Evolutionary conservation across 2,797 vertebrate genomes (phyloP).

Genomic region (Smutsia gigantea): DNA sequence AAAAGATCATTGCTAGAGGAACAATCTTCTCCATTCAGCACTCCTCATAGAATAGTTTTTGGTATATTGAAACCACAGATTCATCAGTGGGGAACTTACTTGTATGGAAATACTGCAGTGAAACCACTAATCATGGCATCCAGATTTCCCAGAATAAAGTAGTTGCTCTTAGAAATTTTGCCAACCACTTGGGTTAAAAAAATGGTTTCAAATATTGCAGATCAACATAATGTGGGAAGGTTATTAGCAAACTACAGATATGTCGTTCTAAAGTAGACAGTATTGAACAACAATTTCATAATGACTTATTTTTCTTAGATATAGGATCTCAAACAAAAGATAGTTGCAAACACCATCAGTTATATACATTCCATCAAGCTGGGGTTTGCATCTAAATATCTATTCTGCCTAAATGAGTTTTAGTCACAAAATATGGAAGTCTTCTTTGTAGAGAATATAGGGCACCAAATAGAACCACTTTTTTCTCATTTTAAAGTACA

Average conservation of each 20-base stretch:
- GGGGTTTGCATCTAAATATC: neutral
- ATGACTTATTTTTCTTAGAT: neutral
- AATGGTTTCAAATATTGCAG: conserved; percentile 38
- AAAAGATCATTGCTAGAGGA: neutral
- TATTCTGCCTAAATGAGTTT: neutral
- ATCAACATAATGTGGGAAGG: conserved; percentile 57
- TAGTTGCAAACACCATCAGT: neutral
- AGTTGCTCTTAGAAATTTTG: conserved; percentile 22
- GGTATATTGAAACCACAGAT: conserved; percentile 63
- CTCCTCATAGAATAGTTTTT: conserved; percentile 21
- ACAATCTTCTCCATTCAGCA: conserved; percentile 20
- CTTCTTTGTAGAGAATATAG: neutral
- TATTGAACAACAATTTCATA: neutral
- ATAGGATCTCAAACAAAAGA: neutral
- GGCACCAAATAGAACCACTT: neutral
- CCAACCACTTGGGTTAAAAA: conserved; percentile 56
- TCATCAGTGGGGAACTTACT: conserved; percentile 41
- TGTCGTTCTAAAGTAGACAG: neutral
- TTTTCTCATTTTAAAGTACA: neutral
- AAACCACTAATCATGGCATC: conserved; percentile 69
- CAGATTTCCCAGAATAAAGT: conserved; percentile 70
- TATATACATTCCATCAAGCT: neutral
- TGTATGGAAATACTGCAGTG: conserved; percentile 51
- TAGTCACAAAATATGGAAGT: neutral
- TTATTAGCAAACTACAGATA: conserved; percentile 49